A percentile compares a stretch with the other conserved stretches of the same genome.
Conservation (phyloP, 2,797 vertebrate species). For the Betta splendens region DNA sequence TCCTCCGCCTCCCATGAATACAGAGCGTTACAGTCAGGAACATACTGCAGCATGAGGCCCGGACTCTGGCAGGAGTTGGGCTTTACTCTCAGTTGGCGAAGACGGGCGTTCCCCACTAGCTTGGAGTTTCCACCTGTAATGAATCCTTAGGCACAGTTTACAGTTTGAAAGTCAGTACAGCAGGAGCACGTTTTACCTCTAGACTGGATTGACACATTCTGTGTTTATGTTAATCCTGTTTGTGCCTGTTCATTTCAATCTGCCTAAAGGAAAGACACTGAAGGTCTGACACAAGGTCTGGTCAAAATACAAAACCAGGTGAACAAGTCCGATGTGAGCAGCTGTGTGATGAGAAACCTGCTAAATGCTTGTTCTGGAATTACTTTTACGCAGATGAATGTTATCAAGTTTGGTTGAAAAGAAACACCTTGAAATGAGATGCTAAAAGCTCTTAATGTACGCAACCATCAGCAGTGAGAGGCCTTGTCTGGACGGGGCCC, state of each 20-base stretch:
- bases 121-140: slow-evolving; percentile 96
- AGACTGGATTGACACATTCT: no score
- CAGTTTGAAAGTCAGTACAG: background rate
- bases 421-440: no score
- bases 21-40: slow-evolving; percentile 76
- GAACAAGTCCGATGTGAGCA: no score
- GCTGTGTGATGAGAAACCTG: background rate
- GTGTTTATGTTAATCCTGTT: no score
- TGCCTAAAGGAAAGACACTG: no score
- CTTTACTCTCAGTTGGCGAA: slow-evolving; percentile 89
- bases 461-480: no score
- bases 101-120: slow-evolving; percentile 87
- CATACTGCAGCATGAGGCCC: slow-evolving; percentile 58
- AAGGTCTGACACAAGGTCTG: no score
- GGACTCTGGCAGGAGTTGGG: slow-evolving; percentile 78
- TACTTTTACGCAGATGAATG: background rate
- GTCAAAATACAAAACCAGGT: no score
- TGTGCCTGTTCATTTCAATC: no score
- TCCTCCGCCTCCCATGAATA: slow-evolving; percentile 90
- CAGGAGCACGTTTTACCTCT: no score
- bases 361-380: background rate
- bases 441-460: no score
- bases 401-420: background rate
- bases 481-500: background rate
- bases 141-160: slow-evolving; percentile 81